Conservation (phyloP, 2,113 vertebrate species). For the Trichechus manatus region DNA sequence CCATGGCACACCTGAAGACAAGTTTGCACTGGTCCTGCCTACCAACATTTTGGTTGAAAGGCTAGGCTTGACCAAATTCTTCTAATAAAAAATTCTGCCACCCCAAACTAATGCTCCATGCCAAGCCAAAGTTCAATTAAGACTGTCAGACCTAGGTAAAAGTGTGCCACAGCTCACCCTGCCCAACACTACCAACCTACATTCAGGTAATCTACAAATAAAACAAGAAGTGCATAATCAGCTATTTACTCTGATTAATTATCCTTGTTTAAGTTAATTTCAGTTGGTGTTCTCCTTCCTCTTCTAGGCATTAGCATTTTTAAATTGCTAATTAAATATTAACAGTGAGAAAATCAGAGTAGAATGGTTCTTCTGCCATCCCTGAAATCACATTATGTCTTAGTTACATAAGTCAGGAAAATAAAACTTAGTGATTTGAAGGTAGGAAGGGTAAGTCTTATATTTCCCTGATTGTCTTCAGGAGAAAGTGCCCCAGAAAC, state of each 20-base stretch:
- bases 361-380: background rate
- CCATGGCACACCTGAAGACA: constrained; percentile 19
- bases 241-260: constrained; percentile 2
- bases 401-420: constrained; percentile 39
- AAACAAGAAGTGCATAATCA: constrained; percentile 44
- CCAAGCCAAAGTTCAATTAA: constrained; percentile 28
- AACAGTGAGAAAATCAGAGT: constrained; percentile 29
- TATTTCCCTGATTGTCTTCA: background rate
- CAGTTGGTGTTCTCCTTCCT: constrained; percentile 6
- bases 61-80: constrained; percentile 13
- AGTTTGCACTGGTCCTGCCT: background rate
- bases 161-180: background rate
- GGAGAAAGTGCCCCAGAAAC: constrained; percentile 20
- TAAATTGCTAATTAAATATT: constrained; percentile 14
- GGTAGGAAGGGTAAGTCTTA: background rate
- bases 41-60: background rate
- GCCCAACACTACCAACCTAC: background rate
- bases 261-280: background rate
- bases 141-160: background rate
- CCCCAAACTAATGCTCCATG: constrained; percentile 14
- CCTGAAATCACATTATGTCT: constrained; percentile 41
- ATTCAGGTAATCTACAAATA: background rate
- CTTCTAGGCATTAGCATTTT: constrained; percentile 3
- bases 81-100: constrained; percentile 44
- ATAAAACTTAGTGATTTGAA: constrained; percentile 31